Evolutionary conservation across 2,888 invertebrate genomes (phyloP).

Genomic region (Nowickia ferox): DNA sequence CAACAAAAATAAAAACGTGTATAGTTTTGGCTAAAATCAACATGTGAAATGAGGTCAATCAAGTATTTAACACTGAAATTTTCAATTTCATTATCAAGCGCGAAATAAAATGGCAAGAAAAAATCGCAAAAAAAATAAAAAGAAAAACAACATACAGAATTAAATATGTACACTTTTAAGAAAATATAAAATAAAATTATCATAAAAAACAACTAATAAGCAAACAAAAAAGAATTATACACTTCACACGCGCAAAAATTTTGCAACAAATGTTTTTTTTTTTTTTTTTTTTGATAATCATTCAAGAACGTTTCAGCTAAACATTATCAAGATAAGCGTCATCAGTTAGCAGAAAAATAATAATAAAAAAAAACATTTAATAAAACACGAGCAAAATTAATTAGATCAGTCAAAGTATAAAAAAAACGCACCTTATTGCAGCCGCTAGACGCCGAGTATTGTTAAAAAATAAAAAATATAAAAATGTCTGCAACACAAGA

Average conservation of each 20-base stretch:
- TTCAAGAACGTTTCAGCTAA: background rate
- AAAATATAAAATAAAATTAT: background rate
- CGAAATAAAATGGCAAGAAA: conserved; percentile 36
- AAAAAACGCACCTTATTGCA: background rate
- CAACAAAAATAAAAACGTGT: background rate
- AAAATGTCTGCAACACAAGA: background rate
- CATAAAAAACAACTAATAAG: background rate
- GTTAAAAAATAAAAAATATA: background rate
- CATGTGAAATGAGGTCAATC: conserved; percentile 63
- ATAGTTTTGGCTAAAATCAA: conserved; percentile 62
- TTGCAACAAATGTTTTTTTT: conserved; percentile 14
- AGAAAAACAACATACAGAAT: conserved; percentile 8
- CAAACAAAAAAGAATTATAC: conserved; percentile 11
- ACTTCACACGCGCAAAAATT: conserved; percentile 52
- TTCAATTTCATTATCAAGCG: conserved; percentile 70
- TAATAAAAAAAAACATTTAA: background rate
- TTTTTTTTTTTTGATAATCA: background rate
- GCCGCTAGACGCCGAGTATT: background rate
- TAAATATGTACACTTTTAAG: conserved; percentile 15
- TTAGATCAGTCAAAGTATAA: conserved; percentile 41
- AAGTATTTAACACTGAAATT: conserved; percentile 70
- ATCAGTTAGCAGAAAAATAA: conserved; percentile 49
- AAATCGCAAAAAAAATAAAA: too few relatives aligned
- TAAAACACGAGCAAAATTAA: conserved; percentile 36
- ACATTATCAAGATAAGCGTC: conserved; percentile 35